Conservation (phyloP, 2,113 vertebrate genomes). For the Neomonachus schauinslandi region DNA sequence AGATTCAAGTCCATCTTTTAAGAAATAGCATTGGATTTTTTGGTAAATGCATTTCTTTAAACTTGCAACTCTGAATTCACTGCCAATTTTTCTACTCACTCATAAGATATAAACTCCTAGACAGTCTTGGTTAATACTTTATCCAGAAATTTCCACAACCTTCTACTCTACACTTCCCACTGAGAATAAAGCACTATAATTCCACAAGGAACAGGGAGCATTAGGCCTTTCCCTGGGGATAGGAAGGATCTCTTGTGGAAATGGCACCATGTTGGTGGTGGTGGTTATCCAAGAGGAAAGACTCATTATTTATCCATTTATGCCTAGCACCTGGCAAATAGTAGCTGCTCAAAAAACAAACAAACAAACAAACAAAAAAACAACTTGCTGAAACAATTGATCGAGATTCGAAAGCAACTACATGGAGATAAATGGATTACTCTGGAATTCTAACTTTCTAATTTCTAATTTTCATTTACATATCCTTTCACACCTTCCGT, state of each 20-base stretch:
- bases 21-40: conserved; percentile 1
- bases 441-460: background rate
- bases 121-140: background rate
- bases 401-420: conserved; percentile 16
- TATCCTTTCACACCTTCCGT: conserved; percentile 14
- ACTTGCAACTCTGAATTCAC: conserved; percentile 39
- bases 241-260: background rate
- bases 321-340: background rate
- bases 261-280: background rate
- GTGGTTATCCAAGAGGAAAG: background rate
- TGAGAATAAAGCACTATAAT: background rate
- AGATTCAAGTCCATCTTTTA: background rate
- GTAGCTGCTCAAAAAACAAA: background rate
- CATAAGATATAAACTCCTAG: background rate
- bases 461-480: conserved; percentile 9
- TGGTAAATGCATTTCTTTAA: background rate
- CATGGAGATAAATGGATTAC: background rate
- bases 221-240: background rate
- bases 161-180: background rate
- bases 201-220: background rate
- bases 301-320: background rate
- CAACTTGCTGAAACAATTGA: background rate
- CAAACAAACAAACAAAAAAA: background rate
- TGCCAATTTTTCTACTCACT: conserved; percentile 7
- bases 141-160: background rate